phyloP scores from a whole-genome alignment of 2,888 invertebrate genomes.

The Atethmia centrago region DNA sequence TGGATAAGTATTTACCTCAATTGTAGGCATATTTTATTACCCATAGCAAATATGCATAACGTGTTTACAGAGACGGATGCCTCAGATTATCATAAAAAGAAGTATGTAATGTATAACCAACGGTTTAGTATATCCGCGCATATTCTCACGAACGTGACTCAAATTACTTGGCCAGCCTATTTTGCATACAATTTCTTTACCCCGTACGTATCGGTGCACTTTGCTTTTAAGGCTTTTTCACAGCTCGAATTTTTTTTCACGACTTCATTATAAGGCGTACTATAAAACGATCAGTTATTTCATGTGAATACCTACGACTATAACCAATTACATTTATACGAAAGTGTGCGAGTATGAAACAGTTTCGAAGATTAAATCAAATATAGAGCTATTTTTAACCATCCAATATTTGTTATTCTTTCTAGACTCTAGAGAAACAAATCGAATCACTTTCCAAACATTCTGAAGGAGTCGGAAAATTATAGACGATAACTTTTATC shows the following conservation, averaged over 20 bases:
- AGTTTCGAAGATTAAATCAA: conserved; percentile 48
- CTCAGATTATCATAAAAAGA: conserved; percentile 75
- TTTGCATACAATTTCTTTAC: conserved; percentile 74
- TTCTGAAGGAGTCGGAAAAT: conserved; percentile 53
- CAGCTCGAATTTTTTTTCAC: conserved; percentile 61
- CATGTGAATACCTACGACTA: conserved; percentile 53
- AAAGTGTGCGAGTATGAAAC: conserved; percentile 47
- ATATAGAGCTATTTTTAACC: conserved; percentile 31
- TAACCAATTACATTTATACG: conserved; percentile 59
- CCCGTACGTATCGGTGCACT: conserved; percentile 65
- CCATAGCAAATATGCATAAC: conserved; percentile 67
- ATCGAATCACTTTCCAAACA: conserved; percentile 42
- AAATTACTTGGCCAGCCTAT: conserved; percentile 70
- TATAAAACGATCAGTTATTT: conserved; percentile 56
- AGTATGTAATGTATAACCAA: conserved; percentile 67
- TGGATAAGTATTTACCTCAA: conserved; percentile 38
- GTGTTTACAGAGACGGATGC: conserved; percentile 70
- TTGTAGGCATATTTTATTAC: conserved; percentile 54
- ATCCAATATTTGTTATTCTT: conserved; percentile 28
- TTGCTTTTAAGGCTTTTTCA: conserved; percentile 61
- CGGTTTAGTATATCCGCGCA: conserved; percentile 71
- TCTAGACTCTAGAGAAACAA: conserved; percentile 38
- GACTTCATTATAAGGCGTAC: conserved; percentile 60
- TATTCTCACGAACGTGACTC: conserved; percentile 76
- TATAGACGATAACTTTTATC: conserved; percentile 53